phyloP scores from a whole-genome alignment of 2,113 vertebrate genomes.

The Lates calcarifer region DNA sequence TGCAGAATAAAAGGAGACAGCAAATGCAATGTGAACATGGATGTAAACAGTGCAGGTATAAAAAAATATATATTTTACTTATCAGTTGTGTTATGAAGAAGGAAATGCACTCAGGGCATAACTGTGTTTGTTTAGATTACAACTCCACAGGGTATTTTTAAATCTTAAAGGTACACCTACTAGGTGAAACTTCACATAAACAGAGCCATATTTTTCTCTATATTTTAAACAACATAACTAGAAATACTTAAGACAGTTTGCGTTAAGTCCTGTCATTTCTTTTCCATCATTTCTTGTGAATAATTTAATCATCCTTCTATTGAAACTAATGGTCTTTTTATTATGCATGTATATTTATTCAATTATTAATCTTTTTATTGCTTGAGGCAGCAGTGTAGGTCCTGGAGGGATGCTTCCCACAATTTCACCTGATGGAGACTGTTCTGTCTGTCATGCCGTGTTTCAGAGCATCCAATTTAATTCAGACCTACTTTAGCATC shows the following conservation, averaged over 20 bases:
- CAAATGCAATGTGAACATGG: not conserved
- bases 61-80: not conserved
- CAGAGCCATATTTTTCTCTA: not conserved
- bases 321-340: slow-evolving; percentile 61
- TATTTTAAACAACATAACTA: not conserved
- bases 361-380: slow-evolving; percentile 64
- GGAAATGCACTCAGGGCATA: not conserved
- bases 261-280: slow-evolving; percentile 9
- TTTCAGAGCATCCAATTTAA: slow-evolving; percentile 64
- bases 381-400: slow-evolving; percentile 44
- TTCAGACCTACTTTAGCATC: slow-evolving; percentile 65
- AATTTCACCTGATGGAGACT: slow-evolving; percentile 44
- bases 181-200: not conserved
- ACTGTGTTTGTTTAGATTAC: not conserved
- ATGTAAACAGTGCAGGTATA: not conserved
- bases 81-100: not conserved
- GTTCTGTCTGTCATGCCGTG: slow-evolving; percentile 58
- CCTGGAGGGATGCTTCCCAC: slow-evolving; percentile 52
- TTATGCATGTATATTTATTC: slow-evolving; percentile 68
- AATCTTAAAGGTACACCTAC: not conserved
- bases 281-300: slow-evolving; percentile 33
- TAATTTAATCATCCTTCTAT: slow-evolving; percentile 51
- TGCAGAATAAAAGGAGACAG: not conserved
- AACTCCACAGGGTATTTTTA: not conserved
- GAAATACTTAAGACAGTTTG: slow-evolving; percentile 7